These are phyloP conservation scores for Grus americana DNA, from an alignment of 2,113 vertebrate genomes.

Conservation along the genomic window DNA sequence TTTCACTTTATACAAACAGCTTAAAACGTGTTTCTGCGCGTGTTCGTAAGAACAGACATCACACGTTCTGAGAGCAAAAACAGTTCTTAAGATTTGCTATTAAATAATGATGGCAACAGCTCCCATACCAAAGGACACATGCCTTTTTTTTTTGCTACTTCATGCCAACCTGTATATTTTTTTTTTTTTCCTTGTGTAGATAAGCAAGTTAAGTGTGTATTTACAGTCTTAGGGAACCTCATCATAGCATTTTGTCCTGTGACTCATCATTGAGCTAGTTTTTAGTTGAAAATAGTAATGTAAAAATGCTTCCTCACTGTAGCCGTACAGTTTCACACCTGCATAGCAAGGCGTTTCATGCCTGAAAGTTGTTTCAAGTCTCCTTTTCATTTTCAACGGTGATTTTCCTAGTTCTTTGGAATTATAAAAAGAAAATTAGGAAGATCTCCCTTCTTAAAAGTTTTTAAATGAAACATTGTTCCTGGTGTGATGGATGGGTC, in stretches of 20 bases:
- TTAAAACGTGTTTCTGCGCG: background rate
- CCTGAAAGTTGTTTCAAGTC: background rate
- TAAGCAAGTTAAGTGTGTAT: fast-evolving
- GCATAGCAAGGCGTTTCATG: background rate
- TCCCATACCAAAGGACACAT: background rate
- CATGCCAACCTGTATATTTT: background rate
- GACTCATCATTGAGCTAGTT: background rate
- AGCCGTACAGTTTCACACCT: background rate
- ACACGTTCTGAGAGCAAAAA: background rate
- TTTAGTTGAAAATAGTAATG: background rate
- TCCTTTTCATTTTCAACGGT: background rate
- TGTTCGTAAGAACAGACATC: background rate
- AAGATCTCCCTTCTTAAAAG: background rate
- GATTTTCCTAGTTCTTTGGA: background rate
- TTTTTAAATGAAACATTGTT: background rate
- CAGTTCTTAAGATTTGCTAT: background rate
- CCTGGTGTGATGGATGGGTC: background rate
- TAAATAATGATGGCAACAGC: background rate
- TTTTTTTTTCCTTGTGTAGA: background rate
- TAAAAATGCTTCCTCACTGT: background rate
- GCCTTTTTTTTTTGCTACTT: background rate
- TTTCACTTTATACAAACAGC: background rate
- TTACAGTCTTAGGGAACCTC: background rate
- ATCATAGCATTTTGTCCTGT: background rate
- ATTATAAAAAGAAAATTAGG: background rate